Base-by-base conservation (phyloP, 2,797 vertebrate genomes). In the Sebastes kiyomatsui region DNA sequence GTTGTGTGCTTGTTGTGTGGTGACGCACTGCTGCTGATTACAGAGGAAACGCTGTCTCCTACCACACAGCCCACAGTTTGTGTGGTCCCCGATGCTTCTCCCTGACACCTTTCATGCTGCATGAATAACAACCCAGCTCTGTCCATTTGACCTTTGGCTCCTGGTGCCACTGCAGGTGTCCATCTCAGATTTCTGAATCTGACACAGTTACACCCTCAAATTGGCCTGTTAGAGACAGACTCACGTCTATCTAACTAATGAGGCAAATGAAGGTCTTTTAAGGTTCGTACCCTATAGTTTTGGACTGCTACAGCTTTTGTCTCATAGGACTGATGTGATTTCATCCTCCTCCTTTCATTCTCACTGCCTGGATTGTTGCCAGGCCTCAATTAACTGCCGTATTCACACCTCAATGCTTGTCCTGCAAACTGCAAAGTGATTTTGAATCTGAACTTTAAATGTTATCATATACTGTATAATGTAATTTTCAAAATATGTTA, bases 101-200 rank as follows among this genome's bases (percentile, higher is more conserved):
- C 46, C n/a, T 66, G 76, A 79, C 75, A 81, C 67, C 42, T 80
- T 76, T 67, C 72, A 25, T 58, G 74, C 61, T 16, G 35, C 23
- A 77, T 81, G 82, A 85, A 83, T 84, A 87, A 87, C 87, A 81
- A 62, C 76, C 54, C 28, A 67, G 58, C 28, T 75, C 78, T 78
- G 74, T 83, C 75, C 65, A 64, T 85, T 76, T 81, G 83, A 89
- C 87, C 83, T 79, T 65, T 83, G 82, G 1, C 79, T 67, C 52
- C 35, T 22, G 54, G 28, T 75, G 42, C 27, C 71, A 23, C 55
- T 18, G 38, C 58, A 68, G 55, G 58, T 69, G 59, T 75, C 49
- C 64, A 12, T 83, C 80, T 87, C 76, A 71, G 72, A 38, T 89
- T 86, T 78, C 76, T 25, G 27, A 66, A 65, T 72, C 67, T 81